phyloP scores from a whole-genome alignment of 1,140 invertebrate species.

The Neodiprion fabricii region DNA sequence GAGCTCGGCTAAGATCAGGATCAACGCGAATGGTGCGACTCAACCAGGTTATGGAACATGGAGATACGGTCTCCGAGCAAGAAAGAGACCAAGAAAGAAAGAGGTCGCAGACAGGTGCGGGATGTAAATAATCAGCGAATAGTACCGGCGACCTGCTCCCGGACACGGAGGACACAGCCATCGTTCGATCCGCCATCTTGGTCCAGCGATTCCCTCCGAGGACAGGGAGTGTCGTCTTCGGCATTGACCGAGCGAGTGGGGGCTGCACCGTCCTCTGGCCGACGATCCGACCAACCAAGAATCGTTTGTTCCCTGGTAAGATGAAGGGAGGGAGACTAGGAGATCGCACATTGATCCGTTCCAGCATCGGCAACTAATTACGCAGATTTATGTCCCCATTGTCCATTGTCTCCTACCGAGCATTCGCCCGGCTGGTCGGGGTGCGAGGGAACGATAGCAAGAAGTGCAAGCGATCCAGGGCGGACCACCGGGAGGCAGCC shows the following conservation, averaged over 20 bases:
- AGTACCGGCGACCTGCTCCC: constrained; percentile 13
- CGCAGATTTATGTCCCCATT: constrained; percentile 72
- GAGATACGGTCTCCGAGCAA: constrained; percentile 21
- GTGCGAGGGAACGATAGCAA: constrained; percentile 25
- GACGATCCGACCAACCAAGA: constrained; percentile 58
- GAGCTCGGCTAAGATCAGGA: too few species aligned
- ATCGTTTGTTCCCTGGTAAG: constrained; percentile 55
- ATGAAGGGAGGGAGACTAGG: constrained; percentile 44
- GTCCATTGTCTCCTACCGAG: constrained; percentile 65
- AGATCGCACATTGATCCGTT: constrained; percentile 62
- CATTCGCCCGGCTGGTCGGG: constrained; percentile 28
- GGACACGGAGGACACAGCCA: constrained; percentile 18
- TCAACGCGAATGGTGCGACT: too few species aligned
- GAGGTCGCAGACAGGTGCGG: constrained; percentile 38
- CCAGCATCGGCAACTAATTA: constrained; percentile 69
- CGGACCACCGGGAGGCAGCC: constrained; percentile 51
- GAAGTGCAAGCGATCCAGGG: constrained; percentile 32
- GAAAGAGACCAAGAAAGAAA: constrained; percentile 25
- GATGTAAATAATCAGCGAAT: constrained; percentile 43
- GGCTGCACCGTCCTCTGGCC: constrained; percentile 53
- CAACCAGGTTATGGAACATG: not conserved
- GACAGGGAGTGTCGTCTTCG: constrained; percentile 47
- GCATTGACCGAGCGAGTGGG: constrained; percentile 33
- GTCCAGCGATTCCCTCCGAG: constrained; percentile 38
- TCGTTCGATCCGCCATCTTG: constrained; percentile 48